These are phyloP conservation scores for Onychomys arenicola DNA, from an alignment of 2,797 vertebrate species.

Conservation along the genomic window DNA sequence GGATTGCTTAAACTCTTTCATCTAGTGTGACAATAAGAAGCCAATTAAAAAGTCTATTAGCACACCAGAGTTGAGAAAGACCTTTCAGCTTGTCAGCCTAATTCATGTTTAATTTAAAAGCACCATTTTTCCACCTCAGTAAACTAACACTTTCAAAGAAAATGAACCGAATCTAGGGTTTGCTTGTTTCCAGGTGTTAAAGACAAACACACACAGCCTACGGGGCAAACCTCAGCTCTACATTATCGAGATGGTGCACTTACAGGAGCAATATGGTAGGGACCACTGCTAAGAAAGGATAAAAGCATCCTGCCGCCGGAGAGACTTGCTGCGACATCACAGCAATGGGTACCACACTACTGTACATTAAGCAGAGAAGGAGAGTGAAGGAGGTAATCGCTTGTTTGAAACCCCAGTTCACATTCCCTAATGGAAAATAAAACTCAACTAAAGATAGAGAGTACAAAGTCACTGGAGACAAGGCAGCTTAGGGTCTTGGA, in stretches of 20 bases:
- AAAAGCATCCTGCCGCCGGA: not conserved
- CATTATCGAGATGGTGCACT: slow-evolving; percentile 11
- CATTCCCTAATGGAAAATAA: not conserved
- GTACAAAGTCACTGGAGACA: not conserved
- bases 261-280: not conserved
- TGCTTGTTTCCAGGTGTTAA: not conserved
- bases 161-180: not conserved
- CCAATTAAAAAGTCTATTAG: not conserved
- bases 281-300: not conserved
- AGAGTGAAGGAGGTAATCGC: not conserved
- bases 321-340: not conserved
- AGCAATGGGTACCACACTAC: not conserved
- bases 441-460: not conserved
- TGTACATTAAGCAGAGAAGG: not conserved
- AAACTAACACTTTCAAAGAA: not conserved
- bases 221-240: not conserved
- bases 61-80: not conserved
- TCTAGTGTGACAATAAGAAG: slow-evolving; percentile 78
- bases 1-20: not conserved
- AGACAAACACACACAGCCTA: not conserved
- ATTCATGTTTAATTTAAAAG: slow-evolving; percentile 10
- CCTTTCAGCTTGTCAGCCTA: not conserved
- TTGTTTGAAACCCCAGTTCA: not conserved
- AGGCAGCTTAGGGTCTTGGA: not conserved
- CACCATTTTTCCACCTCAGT: not conserved